Percentiles rank a stretch among this genome's conserved stretches.
Evolutionary conservation across 2,113 vertebrate genomes (phyloP).

Genomic region (Oreochromis niloticus): DNA sequence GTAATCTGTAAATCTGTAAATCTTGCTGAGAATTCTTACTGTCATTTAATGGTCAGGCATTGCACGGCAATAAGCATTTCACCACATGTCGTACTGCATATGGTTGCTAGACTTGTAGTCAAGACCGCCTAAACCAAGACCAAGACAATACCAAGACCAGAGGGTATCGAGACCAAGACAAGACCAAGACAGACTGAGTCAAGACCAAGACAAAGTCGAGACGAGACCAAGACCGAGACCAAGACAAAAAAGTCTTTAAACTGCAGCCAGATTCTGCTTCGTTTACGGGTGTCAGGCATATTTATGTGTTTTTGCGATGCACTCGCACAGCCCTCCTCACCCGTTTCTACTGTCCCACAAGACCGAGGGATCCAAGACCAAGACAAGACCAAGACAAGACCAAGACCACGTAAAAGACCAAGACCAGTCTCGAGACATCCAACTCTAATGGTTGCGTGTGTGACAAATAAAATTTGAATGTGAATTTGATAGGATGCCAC

Average conservation of each 20-base stretch:
- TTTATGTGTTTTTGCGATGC: not conserved
- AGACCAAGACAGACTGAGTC: not conserved
- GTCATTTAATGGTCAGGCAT: not conserved
- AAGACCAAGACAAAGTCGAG: not conserved
- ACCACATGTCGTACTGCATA: not conserved
- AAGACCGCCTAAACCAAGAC: not conserved
- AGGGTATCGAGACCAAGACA: not conserved
- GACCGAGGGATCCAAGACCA: not conserved
- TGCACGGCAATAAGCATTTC: not conserved
- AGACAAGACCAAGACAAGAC: not conserved
- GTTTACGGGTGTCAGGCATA: rapidly evolving
- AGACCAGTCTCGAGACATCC: not conserved
- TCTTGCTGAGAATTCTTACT: not conserved
- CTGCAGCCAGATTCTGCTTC: not conserved
- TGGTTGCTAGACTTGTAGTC: not conserved
- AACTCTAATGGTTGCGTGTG: not conserved
- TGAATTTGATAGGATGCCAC: not conserved
- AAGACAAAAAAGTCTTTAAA: not conserved
- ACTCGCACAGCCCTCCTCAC: not conserved
- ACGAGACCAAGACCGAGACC: not conserved
- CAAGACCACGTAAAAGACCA: not conserved
- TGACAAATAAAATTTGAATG: not conserved
- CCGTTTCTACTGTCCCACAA: not conserved
- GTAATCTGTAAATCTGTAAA: not conserved
- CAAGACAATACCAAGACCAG: no score